Evolutionary conservation across 1,140 invertebrate genomes (phyloP), one percentile per base, ranked within the genome.

Genomic region (Camponotus pennsylvanicus): DNA sequence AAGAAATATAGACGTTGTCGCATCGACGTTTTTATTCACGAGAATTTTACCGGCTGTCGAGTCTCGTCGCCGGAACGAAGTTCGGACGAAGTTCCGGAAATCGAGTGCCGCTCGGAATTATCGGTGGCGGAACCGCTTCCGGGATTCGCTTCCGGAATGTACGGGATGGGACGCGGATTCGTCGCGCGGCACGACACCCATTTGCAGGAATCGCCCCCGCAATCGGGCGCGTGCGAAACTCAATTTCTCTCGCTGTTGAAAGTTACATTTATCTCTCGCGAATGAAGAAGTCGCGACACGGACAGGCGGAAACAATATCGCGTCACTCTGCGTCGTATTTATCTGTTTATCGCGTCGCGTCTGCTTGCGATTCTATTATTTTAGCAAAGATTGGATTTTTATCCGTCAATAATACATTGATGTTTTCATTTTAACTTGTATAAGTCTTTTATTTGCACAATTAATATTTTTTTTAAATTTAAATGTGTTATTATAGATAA

Each of bases 41-140:
- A 59, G 79, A 40, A 75, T 63, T 83, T 63, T 75, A 27, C 55
- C 61, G 27, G 13, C 40, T 27, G 67, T 73, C 37, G 52, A 21
- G 69, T 27, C 40, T 15, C 71, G 57, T 21, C 21, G 37, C 13
- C 59, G 61, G 82, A 66, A 84, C 71, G 57, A 84, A 61, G 71
- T 64, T 70, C 59, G 55, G 59, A 66, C 82, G 82, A 78, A 78
- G 49, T 78, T 18, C 59, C 82, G 82, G 82, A 85, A 85, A 85
- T 85, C 82, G 73, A 85, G 82, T 85, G 45, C 61, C 21, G 34
- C 27, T 27, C 61, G 45, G 27, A 85, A 70, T 88, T 57, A 78
- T 57, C 55, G 67, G 79, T 49, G 57, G 64, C 64, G 55, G 61
- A 27, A 49, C 34, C 49, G 67, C 64, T 64, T 71, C 61, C 79